Evolutionary conservation across 2,888 invertebrate genomes (phyloP).

Genomic region (Tetragnatha montana): DNA sequence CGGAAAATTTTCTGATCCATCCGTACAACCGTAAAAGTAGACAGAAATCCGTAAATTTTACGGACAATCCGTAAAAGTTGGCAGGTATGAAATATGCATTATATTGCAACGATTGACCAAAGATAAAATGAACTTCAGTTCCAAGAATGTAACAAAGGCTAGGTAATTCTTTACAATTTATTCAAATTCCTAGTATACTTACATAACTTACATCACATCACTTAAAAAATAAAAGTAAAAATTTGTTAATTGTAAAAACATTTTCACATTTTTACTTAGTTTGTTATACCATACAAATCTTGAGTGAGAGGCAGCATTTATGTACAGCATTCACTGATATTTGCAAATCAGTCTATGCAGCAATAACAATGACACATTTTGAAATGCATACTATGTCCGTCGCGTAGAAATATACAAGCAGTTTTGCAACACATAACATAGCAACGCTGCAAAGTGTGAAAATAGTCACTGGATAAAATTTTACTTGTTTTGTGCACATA

Average conservation of each 20-base stretch:
- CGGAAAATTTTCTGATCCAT: no score
- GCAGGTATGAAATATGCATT: no score
- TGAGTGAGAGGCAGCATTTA: constrained; percentile 67
- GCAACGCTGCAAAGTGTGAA: constrained; percentile 54
- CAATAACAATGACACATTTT: constrained; percentile 55
- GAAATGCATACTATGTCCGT: constrained; percentile 54
- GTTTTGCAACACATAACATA: constrained; percentile 57
- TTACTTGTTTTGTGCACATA: constrained; percentile 57
- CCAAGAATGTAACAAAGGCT: not conserved
- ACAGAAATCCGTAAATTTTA: no score
- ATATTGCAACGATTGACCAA: no score
- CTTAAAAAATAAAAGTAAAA: constrained; percentile 71
- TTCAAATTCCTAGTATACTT: constrained; percentile 71
- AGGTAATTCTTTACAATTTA: constrained; percentile 69
- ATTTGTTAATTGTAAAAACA: constrained; percentile 71
- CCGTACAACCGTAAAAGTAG: no score
- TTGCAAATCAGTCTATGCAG: constrained; percentile 46
- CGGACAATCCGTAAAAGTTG: no score
- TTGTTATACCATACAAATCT: constrained; percentile 69
- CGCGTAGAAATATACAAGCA: constrained; percentile 59
- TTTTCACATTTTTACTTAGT: constrained; percentile 64
- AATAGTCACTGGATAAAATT: constrained; percentile 58
- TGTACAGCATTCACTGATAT: constrained; percentile 63
- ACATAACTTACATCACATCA: constrained; percentile 71
- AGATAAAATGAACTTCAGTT: not conserved